Evolutionary conservation across 2,888 invertebrate genomes (phyloP), one percentile per base, ranked within the genome.

Genomic region (Drosophila subsilvestris): DNA sequence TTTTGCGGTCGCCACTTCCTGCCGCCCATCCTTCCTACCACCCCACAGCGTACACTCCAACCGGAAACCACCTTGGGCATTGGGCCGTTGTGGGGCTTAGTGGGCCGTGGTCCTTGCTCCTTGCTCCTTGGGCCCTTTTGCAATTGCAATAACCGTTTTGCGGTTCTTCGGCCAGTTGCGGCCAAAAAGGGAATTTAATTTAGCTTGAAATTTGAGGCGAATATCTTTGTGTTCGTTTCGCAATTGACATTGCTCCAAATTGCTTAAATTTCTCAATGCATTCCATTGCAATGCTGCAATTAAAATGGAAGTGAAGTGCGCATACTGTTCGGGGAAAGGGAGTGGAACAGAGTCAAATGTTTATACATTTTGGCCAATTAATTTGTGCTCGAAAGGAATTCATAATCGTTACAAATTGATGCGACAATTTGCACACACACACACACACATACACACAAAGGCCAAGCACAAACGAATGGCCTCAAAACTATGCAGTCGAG

Each of bases 151-250:
- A 79, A 73, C 74, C 78, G 69, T 78, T 75, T 86, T 37, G 84
- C 65, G 88, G 83, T 71, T 62, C 58, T 29, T 56, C 27, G 66
- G 50, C 45, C 45, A 44, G 56, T 37, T 55, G 56, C 70, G 68
- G 44, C 84, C 65, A 74, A 68, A 62, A 51, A 84, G 32, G 86
- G 80, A 88, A 88, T 88, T 88, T 86, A 74, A 87, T 82, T 81
- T 82, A 65, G 77, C 80, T 58, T 66, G 63, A 70, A 79, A 66
- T 80, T 77, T 57, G 20, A 2, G 12, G 10, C 17, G 8, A 59
- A 60, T 67, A 43, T 56, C 42, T 51, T n/a, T n/a, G n/a, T n/a
- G 55, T 51, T 55, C 43, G 14, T 43, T 18, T 32, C 32, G 49
- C 50, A 42, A 14, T 47, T 47, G n/a, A 57, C 14, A 47, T 44